Percentiles rank a stretch among this genome's conserved stretches.
These are phyloP conservation scores for Melopsittacus undulatus DNA, from an alignment of 2,797 vertebrate genomes.

Conservation along the genomic window DNA sequence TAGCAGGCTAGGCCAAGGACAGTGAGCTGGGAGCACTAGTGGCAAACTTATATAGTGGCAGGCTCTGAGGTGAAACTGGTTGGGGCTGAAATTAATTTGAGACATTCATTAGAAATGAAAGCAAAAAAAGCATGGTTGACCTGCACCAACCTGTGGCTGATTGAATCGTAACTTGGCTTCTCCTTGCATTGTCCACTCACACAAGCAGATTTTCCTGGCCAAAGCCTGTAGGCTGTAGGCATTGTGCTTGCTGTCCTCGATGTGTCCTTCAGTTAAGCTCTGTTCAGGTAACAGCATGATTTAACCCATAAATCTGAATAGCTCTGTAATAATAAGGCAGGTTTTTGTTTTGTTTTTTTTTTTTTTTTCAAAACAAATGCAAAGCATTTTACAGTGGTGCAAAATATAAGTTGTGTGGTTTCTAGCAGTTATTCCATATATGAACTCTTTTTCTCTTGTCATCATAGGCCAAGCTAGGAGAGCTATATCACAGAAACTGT, in stretches of 20 bases:
- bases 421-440: not conserved
- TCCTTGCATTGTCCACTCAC: not conserved
- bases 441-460: not conserved
- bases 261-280: not conserved
- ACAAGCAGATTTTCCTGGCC: not conserved
- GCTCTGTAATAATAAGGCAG: not conserved
- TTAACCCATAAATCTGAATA: not conserved
- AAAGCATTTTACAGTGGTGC: not conserved
- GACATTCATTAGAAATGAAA: not conserved
- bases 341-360: not conserved
- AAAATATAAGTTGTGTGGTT: not conserved
- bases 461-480: accelerated
- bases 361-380: not conserved
- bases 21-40: not conserved
- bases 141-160: not conserved
- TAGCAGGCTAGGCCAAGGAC: not conserved
- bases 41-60: not conserved
- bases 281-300: not conserved
- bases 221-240: not conserved
- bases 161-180: not conserved
- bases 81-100: not conserved
- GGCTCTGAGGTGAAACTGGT: not conserved
- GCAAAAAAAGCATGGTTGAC: not conserved
- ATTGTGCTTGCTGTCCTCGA: not conserved
- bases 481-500: not conserved